Evolutionary conservation across 2,888 invertebrate species (phyloP).

Genomic region (Cryptocephalus primarius): DNA sequence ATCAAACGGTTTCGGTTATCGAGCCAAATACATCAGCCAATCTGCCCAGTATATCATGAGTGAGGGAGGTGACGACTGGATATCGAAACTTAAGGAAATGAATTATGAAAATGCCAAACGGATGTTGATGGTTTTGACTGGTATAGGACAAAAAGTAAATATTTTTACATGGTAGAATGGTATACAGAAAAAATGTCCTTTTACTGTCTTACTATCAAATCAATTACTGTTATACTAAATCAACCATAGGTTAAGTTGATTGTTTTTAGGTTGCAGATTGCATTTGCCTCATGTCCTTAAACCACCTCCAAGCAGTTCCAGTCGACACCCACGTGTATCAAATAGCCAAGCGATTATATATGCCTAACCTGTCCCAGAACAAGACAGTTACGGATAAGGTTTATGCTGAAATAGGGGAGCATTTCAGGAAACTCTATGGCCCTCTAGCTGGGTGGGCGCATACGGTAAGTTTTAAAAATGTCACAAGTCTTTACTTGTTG

Average conservation of each 20-base stretch:
- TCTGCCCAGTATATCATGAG: constrained; percentile 53
- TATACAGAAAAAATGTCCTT: background rate
- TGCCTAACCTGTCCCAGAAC: constrained; percentile 60
- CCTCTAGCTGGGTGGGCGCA: constrained; percentile 92
- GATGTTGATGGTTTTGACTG: constrained; percentile 67
- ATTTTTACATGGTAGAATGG: background rate
- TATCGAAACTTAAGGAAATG: constrained; percentile 52
- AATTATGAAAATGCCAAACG: constrained; percentile 62
- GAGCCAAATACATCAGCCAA: constrained; percentile 75
- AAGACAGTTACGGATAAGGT: constrained; percentile 74
- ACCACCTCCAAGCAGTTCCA: constrained; percentile 79
- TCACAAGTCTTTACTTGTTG: background rate
- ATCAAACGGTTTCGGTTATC: constrained; percentile 71
- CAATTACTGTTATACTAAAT: background rate
- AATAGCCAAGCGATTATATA: constrained; percentile 70
- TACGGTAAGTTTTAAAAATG: constrained; percentile 50
- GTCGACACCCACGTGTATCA: constrained; percentile 95
- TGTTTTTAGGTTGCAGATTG: constrained; percentile 82
- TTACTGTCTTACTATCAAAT: background rate
- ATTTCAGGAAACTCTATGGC: constrained; percentile 73
- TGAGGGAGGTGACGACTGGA: constrained; percentile 64
- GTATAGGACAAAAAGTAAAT: constrained; percentile 84
- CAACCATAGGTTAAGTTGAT: background rate
- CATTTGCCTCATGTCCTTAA: constrained; percentile 91
- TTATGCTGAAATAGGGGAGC: constrained; percentile 76